Evolutionary conservation across 2,888 invertebrate genomes (phyloP).

Genomic region (Pristionchus mayeri): DNA sequence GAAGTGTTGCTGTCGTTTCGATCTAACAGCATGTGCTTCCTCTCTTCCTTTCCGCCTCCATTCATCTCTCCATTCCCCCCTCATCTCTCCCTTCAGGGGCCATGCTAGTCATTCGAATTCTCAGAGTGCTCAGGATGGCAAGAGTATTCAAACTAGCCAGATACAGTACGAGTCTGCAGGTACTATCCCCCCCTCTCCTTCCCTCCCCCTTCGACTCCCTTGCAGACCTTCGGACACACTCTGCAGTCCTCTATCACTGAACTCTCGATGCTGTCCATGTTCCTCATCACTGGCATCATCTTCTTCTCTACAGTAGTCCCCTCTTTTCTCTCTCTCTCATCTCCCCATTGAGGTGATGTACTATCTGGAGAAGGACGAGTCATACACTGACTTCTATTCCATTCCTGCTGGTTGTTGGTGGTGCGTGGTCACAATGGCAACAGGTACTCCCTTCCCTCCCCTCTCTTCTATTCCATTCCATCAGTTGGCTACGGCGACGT

Average conservation of each 20-base stretch:
- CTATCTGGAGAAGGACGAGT: conserved; percentile 74
- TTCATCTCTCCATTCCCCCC: neutral
- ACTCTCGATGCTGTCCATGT: conserved; percentile 74
- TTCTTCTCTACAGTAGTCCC: conserved; percentile 69
- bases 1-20: conserved; percentile 4
- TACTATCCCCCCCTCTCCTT: neutral
- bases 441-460: conserved; percentile 51
- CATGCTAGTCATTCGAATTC: conserved; percentile 74
- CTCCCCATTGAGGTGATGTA: conserved; percentile 64
- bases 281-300: conserved; percentile 74
- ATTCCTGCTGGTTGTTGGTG: conserved; percentile 76
- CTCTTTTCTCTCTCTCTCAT: neutral
- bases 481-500: conserved; percentile 74
- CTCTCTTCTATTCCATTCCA: conserved; percentile 56
- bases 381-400: conserved; percentile 71
- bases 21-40: conserved; percentile 37
- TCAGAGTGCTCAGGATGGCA: conserved; percentile 74
- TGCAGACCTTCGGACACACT: conserved; percentile 75
- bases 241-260: conserved; percentile 71
- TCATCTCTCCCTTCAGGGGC: conserved; percentile 63
- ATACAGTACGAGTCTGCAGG: conserved; percentile 70
- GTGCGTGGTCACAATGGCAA: too few species aligned
- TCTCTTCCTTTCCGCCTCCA: conserved; percentile 8
- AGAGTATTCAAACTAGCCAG: conserved; percentile 75
- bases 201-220: neutral